Evolutionary conservation across 2,888 invertebrate genomes (phyloP), one percentile per base, ranked within the genome.

Genomic region (Thelaira solivaga): DNA sequence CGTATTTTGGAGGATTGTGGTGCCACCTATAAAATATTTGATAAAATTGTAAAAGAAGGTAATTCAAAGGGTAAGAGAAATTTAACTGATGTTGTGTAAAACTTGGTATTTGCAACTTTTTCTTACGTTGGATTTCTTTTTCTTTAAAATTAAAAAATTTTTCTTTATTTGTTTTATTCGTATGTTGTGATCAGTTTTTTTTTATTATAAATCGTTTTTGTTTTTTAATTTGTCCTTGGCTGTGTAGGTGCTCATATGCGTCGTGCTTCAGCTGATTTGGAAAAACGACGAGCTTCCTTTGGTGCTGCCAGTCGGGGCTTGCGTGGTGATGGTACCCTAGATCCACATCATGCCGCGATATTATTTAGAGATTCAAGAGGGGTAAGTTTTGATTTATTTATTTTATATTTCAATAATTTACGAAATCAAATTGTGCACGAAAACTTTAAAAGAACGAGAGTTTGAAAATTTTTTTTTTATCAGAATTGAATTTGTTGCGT

Each of bases 311-410:
- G 88, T 80, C 86, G 89, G 74, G 89, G 89, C 62, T 84, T 88
- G 80, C 84, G 89, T 80, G 86, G 88, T 34, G 96, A 96, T 87
- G 94, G 94, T 62, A 93, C 92, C 83, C 89, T 96, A 81, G 96
- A 97, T 90, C 96, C 96, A 16, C 92, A 95, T 84, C 96, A 96
- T 89, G 96, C 96, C 61, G 96, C 97, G 84, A 96, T 97, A 84
- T 91, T 97, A 80, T 97, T 97, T 90, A 91, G 96, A 83, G 96
- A 97, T 89, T 95, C 96, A n/a, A 91, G 96, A 90, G 96, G 96
- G 92, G 96, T 96, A 89, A 94, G 95, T 92, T 2, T 16, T 2
- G 8, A 34, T 16, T 55, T 6, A 4, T 16, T 11, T 22, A 18
- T n/a, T n/a, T 2, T 13, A 16, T n/a, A n/a, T n/a, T n/a, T n/a